phyloP scores from a whole-genome alignment of 2,113 vertebrate species.

The Plecturocebus donacophilus region DNA sequence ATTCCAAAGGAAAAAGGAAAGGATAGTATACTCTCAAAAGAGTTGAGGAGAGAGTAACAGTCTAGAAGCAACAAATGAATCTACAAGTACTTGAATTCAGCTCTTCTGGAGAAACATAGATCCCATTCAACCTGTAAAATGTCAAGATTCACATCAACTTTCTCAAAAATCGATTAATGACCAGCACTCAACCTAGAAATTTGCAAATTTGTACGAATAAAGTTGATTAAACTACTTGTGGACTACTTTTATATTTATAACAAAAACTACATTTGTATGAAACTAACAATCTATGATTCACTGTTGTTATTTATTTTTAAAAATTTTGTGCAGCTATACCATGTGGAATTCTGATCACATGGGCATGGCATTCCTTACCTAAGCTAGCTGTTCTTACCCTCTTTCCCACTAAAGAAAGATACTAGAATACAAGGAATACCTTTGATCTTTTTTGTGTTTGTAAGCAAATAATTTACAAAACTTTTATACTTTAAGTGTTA shows the following conservation, averaged over 20 bases:
- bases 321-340: not conserved
- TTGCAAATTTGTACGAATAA: slow-evolving; percentile 35
- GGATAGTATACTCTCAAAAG: not conserved
- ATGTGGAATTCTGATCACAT: slow-evolving; percentile 1
- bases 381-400: not conserved
- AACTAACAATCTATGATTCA: slow-evolving; percentile 3
- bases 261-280: slow-evolving; percentile 50
- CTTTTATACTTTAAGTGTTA: slow-evolving; percentile 21
- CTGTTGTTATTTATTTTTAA: not conserved
- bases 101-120: slow-evolving; percentile 37
- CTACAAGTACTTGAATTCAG: slow-evolving; percentile 51
- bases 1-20: not conserved
- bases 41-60: not conserved
- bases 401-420: not conserved
- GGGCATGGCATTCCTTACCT: not conserved
- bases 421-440: not conserved
- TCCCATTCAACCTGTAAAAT: slow-evolving; percentile 51
- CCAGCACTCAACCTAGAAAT: slow-evolving; percentile 56
- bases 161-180: slow-evolving; percentile 63
- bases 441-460: not conserved
- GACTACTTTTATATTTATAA: slow-evolving; percentile 42
- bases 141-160: slow-evolving; percentile 57
- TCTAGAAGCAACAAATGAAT: slow-evolving; percentile 52
- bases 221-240: slow-evolving; percentile 51
- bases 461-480: slow-evolving; percentile 45